Base-by-base conservation (phyloP, 2,888 invertebrate species). In the Aromia moschata region DNA sequence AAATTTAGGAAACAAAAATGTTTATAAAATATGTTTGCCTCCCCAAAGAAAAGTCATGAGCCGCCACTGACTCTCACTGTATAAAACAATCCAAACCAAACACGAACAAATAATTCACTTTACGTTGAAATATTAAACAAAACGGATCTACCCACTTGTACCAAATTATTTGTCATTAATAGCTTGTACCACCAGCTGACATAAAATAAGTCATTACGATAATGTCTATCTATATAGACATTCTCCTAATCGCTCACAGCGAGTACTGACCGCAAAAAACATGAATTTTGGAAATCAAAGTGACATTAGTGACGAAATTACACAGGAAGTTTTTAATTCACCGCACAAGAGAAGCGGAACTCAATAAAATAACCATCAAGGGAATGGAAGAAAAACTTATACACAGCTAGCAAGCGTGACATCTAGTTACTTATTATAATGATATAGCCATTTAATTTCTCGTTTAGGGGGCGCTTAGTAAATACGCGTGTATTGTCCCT, bases 361-460 rank as follows among this genome's bases (percentile, higher is more conserved):
- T 10, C 41, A 41, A 41, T 41, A 18, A 18, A 41, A 41, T 16
- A 15, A 3, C 15, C 16, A 41, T 41, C 18, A 41, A 10, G 18
- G 18, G 3, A 18, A 17, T 17, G 18, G 41, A n/a, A 41, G 33
- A 33, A 33, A 33, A 33, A 33, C 33, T 33, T 33, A 33, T 33
- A 33, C 33, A 11, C 2, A 7, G 33, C 10, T 11, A 11, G 33
- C 9, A 25, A 9, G 33, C 33, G 33, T 33, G n/a, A 33, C 33
- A 10, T 25, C 25, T 33, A 33, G 5, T 33, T 33, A 33, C 33
- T 33, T 33, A 10, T 58, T 52, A 33, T 62, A 62, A 62, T 60
- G 54, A 62, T 57, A 62, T 38, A 33, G n/a, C n/a, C 59, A 62
- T 62, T 62, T 62, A 62, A 62, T 62, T 62, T 45, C 49, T 56